Percentiles rank a stretch among this genome's conserved stretches.
phyloP scores from a whole-genome alignment of 2,797 vertebrate species.

The Kryptopterus vitreolus region DNA sequence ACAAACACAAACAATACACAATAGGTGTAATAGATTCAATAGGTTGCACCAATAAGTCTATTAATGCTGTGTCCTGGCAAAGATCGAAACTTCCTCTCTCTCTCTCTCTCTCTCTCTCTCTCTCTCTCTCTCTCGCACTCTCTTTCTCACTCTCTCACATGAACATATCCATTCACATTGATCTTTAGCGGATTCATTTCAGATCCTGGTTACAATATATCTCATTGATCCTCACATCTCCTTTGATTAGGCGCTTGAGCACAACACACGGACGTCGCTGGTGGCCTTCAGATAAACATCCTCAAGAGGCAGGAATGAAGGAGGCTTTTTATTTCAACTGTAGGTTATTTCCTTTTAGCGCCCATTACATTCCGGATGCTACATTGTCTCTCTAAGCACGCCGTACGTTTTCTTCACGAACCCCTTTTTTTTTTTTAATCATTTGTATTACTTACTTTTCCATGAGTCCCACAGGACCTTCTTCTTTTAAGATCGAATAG shows the following conservation, averaged over 20 bases:
- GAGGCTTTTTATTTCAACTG: background rate
- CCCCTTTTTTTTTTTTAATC: slow-evolving; percentile 1
- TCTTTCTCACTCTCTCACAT: slow-evolving; percentile 16
- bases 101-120: slow-evolving; percentile 19
- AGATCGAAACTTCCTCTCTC: slow-evolving; percentile 62
- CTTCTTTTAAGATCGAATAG: slow-evolving; percentile 16
- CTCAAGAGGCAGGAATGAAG: slow-evolving; percentile 8
- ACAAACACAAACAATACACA: no score
- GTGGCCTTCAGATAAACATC: slow-evolving; percentile 49
- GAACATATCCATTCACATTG: slow-evolving; percentile 60
- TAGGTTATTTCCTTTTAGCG: background rate
- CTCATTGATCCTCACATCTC: slow-evolving; percentile 80
- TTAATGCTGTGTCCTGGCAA: slow-evolving; percentile 55
- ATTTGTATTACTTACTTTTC: slow-evolving; percentile 32
- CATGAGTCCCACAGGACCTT: slow-evolving; percentile 61
- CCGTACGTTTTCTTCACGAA: background rate
- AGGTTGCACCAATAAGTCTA: background rate
- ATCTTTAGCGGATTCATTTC: slow-evolving; percentile 78
- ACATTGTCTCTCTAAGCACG: background rate
- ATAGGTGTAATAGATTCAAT: slow-evolving; percentile 9
- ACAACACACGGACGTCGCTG: slow-evolving; percentile 60
- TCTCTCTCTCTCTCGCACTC: slow-evolving; percentile 25
- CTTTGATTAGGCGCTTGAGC: slow-evolving; percentile 80
- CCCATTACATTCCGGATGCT: background rate
- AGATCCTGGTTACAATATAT: slow-evolving; percentile 81